Evolutionary conservation across 2,888 invertebrate genomes (phyloP).

Genomic region (Electrophaes corylata): DNA sequence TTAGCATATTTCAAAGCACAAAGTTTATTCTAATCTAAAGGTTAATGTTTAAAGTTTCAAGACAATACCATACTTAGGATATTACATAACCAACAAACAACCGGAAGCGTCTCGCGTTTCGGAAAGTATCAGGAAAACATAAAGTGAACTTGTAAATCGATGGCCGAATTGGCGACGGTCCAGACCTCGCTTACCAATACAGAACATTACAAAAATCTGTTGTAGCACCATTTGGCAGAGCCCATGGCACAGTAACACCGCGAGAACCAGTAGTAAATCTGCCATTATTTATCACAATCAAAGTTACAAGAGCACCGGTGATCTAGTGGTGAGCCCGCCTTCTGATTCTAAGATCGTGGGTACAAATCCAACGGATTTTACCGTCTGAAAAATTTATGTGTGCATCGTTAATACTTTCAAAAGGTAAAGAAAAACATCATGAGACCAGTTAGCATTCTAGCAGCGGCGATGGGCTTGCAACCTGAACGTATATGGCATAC

Average conservation of each 20-base stretch:
- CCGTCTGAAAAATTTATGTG: no score
- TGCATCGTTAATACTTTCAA: no score
- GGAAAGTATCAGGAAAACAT: constrained; percentile 71
- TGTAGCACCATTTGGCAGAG: constrained; percentile 79
- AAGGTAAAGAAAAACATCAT: no score
- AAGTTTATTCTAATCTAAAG: no score
- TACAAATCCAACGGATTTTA: no score
- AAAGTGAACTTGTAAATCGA: constrained; percentile 80
- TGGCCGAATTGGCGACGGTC: constrained; percentile 76
- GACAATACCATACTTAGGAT: constrained; percentile 20
- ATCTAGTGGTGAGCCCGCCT: no score
- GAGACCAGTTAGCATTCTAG: no score
- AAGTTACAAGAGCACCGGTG: no score
- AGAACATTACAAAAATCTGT: constrained; percentile 82
- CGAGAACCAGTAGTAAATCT: constrained; percentile 6
- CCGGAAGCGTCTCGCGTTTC: constrained; percentile 57
- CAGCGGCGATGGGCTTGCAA: no score
- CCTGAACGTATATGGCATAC: no score
- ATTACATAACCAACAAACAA: constrained; percentile 45
- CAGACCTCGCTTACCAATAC: constrained; percentile 79
- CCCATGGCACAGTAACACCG: constrained; percentile 28
- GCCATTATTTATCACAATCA: neutral
- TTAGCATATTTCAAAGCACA: no score
- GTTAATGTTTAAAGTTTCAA: constrained; percentile 19
- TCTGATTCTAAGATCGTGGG: no score